These are phyloP conservation scores for Zelleria hepariella DNA, from an alignment of 2,888 invertebrate species.

Conservation along the genomic window DNA sequence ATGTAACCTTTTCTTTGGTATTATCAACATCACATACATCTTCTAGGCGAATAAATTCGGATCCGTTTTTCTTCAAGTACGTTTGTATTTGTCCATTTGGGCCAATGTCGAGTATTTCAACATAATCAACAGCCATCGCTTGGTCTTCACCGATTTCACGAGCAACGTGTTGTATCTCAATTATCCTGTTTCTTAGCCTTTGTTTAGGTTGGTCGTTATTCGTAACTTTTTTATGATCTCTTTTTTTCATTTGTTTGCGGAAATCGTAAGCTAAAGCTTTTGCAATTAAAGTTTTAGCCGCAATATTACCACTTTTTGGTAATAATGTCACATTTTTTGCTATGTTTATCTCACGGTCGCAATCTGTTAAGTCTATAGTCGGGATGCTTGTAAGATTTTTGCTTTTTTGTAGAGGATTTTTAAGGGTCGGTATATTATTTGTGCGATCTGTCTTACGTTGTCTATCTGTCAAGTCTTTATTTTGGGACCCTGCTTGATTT, in stretches of 20 bases:
- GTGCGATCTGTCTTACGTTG: no score
- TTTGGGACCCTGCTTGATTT: no score
- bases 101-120: neutral
- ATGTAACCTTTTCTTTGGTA: neutral
- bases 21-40: neutral
- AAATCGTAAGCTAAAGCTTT: neutral
- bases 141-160: neutral
- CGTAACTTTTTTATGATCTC: neutral
- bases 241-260: neutral
- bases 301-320: neutral
- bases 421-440: no score
- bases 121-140: neutral
- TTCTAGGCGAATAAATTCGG: no score
- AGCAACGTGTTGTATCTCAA: neutral
- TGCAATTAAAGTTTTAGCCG: neutral
- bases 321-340: no score
- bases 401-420: no score
- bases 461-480: no score
- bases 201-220: neutral
- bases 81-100: neutral
- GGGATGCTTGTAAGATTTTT: no score
- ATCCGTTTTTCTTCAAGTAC: neutral
- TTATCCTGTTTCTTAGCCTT: neutral
- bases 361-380: no score
- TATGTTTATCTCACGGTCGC: no score